Evolutionary conservation across 2,888 invertebrate species (phyloP), one percentile per base, ranked within the genome.

Genomic region (Philereme vetulata): DNA sequence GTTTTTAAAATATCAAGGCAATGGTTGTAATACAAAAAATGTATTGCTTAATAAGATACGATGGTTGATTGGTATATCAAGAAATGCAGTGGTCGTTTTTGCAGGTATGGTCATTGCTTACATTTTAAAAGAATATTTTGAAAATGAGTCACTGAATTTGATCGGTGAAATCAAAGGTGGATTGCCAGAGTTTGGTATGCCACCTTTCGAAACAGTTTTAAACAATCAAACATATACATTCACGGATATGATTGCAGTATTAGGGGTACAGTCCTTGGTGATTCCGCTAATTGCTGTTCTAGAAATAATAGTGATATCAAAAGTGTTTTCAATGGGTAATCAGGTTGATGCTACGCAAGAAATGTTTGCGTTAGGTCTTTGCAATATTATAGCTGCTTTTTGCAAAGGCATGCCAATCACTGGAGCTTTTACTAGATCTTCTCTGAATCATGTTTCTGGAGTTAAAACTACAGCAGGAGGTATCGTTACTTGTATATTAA

Each of bases 281-380:
- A 38, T 38, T 3, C 38, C 38, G 8, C 7, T 38, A 6, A 38
- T 38, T 38, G 94, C 95, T 1, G 93, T 96, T 67, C 80, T 96
- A 62, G 96, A 96, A 82, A 93, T 93, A 65, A 93, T 96, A 10
- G 95, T 96, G 0, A 95, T 96, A 55, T 94, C 95, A 0, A 96
- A 96, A 83, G 94, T 96, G 3, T 96, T 96, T 76, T 95, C 96
- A 0, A 95, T 95, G 75, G 96, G 96, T 1, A 94, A 94, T 75
- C 93, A 94, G n/a, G 91, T 98, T 44, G 96, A 98, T 80, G 96
- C 97, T 0, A 97, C 96, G 32, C 98, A 98, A 89, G 98, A 98
- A 89, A 95, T 98, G 94, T 90, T 98, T 60, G 97, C 98, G 0
- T 86, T 98, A 43, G 97, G 97, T 10, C 73, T 96, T 0, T 95